phyloP scores from a whole-genome alignment of 1,140 invertebrate genomes.

The Dendroctonus ponderosae region DNA sequence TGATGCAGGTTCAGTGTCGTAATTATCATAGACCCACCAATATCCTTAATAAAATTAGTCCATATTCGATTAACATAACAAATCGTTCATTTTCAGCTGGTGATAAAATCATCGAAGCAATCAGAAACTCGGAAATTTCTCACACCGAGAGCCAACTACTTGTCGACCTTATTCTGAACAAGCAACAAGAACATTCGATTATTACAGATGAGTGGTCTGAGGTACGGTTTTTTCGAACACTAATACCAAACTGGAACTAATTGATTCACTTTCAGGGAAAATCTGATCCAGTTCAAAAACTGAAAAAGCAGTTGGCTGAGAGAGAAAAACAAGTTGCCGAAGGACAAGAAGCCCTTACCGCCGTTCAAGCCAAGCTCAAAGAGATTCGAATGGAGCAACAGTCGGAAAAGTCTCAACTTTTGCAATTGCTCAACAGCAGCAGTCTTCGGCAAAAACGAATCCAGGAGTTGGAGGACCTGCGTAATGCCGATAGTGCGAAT shows the following conservation, averaged over 20 bases:
- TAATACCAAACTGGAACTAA: not conserved
- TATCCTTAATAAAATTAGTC: not conserved
- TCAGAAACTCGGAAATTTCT: conserved; percentile 76
- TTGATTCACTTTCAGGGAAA: conserved; percentile 58
- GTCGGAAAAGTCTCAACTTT: conserved; percentile 60
- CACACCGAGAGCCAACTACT: conserved; percentile 83
- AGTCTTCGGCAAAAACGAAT: conserved; percentile 41
- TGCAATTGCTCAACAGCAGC: conserved; percentile 50
- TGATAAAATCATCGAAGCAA: conserved; percentile 63
- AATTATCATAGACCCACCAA: not conserved
- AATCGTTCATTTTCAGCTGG: conserved; percentile 52
- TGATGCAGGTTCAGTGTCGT: not conserved
- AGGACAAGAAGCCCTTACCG: conserved; percentile 67
- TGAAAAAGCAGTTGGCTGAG: conserved; percentile 83
- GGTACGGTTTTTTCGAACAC: conserved; percentile 49
- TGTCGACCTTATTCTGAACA: conserved; percentile 84
- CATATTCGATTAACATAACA: not conserved
- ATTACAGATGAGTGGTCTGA: conserved; percentile 83
- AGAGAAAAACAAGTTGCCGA: conserved; percentile 72
- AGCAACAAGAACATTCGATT: conserved; percentile 73
- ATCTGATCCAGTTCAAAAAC: conserved; percentile 77
- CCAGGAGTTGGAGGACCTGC: conserved; percentile 56
- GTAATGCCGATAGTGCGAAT: conserved; percentile 59
- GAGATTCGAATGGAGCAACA: conserved; percentile 74
- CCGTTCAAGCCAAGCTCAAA: conserved; percentile 71